These are phyloP conservation scores for Eretmodus cyanostictus DNA, from an alignment of 2,113 vertebrate species.

Conservation along the genomic window DNA sequence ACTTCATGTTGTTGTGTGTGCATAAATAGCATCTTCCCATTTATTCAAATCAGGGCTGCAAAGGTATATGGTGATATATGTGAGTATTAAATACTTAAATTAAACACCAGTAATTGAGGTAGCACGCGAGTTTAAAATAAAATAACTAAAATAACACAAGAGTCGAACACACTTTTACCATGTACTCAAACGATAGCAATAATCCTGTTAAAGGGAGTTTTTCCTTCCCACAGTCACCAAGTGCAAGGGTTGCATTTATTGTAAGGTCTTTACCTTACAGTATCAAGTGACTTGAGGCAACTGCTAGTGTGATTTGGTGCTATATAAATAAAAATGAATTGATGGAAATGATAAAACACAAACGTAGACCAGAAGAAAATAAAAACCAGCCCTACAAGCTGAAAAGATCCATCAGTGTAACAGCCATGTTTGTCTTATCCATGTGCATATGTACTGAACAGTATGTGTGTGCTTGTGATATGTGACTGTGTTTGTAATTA, in stretches of 20 bases:
- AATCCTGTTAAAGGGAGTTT: neutral
- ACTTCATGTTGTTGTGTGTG: neutral
- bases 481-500: constrained; percentile 3
- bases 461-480: neutral
- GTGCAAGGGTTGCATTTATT: neutral
- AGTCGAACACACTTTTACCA: neutral
- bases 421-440: neutral
- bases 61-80: too few relatives aligned
- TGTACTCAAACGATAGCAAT: neutral
- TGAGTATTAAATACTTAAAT: neutral
- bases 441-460: constrained; percentile 5
- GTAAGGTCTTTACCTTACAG: neutral
- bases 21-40: neutral
- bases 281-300: neutral
- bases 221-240: neutral
- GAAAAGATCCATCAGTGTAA: neutral
- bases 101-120: neutral
- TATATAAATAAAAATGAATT: neutral
- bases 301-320: neutral
- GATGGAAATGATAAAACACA: neutral
- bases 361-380: neutral
- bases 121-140: neutral
- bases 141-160: neutral
- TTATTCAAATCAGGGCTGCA: neutral
- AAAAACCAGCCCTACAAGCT: neutral